Evolutionary conservation across 2,113 vertebrate genomes (phyloP), one percentile per base, ranked within the genome.

Genomic region (Scytalopus superciliaris): DNA sequence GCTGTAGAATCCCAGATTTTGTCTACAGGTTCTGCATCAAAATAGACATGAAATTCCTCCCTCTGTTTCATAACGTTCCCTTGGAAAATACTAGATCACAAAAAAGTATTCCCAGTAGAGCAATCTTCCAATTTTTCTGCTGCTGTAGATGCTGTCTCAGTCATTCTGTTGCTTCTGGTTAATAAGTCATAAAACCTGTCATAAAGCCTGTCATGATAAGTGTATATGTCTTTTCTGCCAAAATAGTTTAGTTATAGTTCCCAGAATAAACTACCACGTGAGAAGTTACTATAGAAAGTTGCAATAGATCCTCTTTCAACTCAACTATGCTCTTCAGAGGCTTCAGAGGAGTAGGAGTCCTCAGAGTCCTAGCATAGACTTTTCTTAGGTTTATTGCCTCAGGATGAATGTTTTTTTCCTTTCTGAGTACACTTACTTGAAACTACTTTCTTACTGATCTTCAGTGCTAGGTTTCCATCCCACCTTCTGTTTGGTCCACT

Each of bases 161-260:
- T 90, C 82, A 79, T 95, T 94, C 66, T 90, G 74, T 82, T 90
- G 37, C 72, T 93, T 90, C 57, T 94, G 70, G 62, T 94, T 93
- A 93, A 45, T 90, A 96, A 94, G 82, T 80, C 85, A 89, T 84
- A 94, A 96, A 94, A 82, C 39, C 72, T 86, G 85, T 88, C 91
- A 81, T 84, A 95, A 92, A 82, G 56, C 28, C 74, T 87, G 93
- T 90, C 75, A 90, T 79, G 74, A 33, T 76, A 90, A 88, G 44
- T 63, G n/a, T 80, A 9, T 56, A 59, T 77, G 40, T 79, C 57
- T 95, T 52, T 87, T 64, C 90, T 90, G 78, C 49, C 81, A 96
- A 93, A 95, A 88, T 49, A 89, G 30, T 87, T 84, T 67, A 83
- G n/a, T 80, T 93, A 72, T 28, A 82, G 70, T 47, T 87, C 57